Conservation (phyloP, 2,113 vertebrate species). For the Steatornis caripensis region DNA sequence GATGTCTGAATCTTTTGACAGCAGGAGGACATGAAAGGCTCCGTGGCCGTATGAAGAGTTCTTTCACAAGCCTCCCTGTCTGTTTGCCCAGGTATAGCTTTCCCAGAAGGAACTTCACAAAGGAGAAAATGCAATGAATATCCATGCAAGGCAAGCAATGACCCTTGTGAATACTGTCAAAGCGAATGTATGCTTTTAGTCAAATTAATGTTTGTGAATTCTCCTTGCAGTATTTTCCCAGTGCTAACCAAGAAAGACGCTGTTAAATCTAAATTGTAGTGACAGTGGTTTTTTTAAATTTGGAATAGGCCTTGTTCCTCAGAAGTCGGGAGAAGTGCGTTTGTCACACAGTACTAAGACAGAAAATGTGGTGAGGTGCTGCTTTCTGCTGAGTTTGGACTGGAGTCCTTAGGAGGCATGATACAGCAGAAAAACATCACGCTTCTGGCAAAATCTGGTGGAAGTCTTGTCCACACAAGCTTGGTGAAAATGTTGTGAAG, state of each 20-base stretch:
- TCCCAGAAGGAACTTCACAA: not conserved
- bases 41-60: not conserved
- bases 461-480: not conserved
- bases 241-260: not conserved
- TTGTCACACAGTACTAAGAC: not conserved
- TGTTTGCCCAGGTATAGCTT: not conserved
- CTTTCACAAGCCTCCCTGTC: not conserved
- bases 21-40: not conserved
- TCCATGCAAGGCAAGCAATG: not conserved
- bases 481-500: not conserved
- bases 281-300: not conserved
- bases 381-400: not conserved
- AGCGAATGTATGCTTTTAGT: constrained; percentile 5
- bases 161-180: constrained; percentile 11
- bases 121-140: not conserved
- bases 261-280: constrained; percentile 21
- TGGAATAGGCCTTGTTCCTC: not conserved
- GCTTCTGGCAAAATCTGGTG: not conserved
- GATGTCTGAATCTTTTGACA: not conserved
- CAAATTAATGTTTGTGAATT: constrained; percentile 12
- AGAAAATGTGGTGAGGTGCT: not conserved
- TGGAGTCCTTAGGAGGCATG: not conserved
- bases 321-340: not conserved
- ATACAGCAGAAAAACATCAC: not conserved
- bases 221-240: constrained; percentile 7